Evolutionary conservation across 2,888 invertebrate species (phyloP), one percentile per base, ranked within the genome.

Genomic region (Anoncus sp.): DNA sequence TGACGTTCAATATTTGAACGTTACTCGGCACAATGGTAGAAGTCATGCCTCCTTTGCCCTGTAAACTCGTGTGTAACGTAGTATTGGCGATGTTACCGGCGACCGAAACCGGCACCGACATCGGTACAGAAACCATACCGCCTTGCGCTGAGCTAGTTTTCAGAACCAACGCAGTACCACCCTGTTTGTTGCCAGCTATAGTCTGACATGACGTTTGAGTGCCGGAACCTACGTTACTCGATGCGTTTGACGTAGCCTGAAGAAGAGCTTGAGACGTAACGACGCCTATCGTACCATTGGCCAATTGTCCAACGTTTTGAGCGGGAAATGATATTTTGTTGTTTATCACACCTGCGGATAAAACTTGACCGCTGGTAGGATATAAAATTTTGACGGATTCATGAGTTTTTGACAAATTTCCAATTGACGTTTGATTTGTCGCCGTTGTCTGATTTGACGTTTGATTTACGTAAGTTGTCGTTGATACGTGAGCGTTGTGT

Each of bases 1-100:
- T 93, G 59, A 93, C 96, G 91, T 97, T 97, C 85, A 97, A 93
- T 89, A 97, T 96, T 92, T 96, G 96, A 87, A 97, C 96, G 92
- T 96, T 96, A 87, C 93, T 92, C 71, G 95, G 95, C 82, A 95
- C 91, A 75, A 94, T 93, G 5, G 93, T 92, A 83, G 94, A 94
- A 85, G 95, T 84, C 31, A 87, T 88, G n/a, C 88, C 88, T 60
- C 86, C 85, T 75, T 89, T 90, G 20, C 86, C 87, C 81, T 90
- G 90, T 47, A 89, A 82, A 12, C 85, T 87, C 24, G 88, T 86
- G 73, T 85, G 88, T 75, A 82, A 66, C 53, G 87, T 89, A 12
- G 86, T 86, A 78, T 85, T 88, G 73, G 86, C 85, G 16, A 76
- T 79, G 75, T 82, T 83, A 63, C 80, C 81, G 59, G 83, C 81